Evolutionary conservation across 1,140 invertebrate genomes (phyloP), one percentile per base, ranked within the genome.

Genomic region (Philopotamus ludificatus): DNA sequence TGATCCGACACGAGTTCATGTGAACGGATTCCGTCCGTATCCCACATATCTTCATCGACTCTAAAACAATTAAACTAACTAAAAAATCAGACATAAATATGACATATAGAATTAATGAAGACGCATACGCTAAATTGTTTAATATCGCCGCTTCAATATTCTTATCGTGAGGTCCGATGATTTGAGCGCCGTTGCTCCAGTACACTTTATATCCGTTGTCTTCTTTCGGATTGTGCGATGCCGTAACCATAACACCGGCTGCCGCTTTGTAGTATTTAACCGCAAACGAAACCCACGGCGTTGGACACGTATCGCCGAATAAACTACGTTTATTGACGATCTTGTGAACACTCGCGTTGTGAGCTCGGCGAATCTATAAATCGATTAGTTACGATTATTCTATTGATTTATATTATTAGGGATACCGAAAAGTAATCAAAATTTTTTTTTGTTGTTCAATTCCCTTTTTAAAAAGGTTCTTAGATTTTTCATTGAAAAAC

Each of bases 151-250:
- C 79, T 70, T 97, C 87, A 65, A 99, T 98, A 47, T 85, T 85
- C 74, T 89, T 89, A 77, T 99, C 97, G 71, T 93, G 89, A 0
- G 97, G 97, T 0, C 89, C 79, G 55, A 97, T 91, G 47, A 99
- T 98, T 85, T 98, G 97, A n/a, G 92, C 88, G 1, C 95, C 94
- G 79, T 98, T 98, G 18, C 81, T 80, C 90, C 95, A 97, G 76
- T 98, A 99, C 2, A 98, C 94, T 83, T 99, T 99, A 75, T 99
- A 99, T 2, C 98, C 98, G 79, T 99, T 99, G 75, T 99, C 97
- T 53, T 98, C 89, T 79, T 98, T 98, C 0, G 97, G 97, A 82
- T 99, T 99, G 72, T 99, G 97, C 0, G 96, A 99, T 0, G 98
- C 97, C 12, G 98, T 99, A 0, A 99, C 86, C 94, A 98, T 96